phyloP scores from a whole-genome alignment of 2,888 invertebrate species.

The Thyatira batis region DNA sequence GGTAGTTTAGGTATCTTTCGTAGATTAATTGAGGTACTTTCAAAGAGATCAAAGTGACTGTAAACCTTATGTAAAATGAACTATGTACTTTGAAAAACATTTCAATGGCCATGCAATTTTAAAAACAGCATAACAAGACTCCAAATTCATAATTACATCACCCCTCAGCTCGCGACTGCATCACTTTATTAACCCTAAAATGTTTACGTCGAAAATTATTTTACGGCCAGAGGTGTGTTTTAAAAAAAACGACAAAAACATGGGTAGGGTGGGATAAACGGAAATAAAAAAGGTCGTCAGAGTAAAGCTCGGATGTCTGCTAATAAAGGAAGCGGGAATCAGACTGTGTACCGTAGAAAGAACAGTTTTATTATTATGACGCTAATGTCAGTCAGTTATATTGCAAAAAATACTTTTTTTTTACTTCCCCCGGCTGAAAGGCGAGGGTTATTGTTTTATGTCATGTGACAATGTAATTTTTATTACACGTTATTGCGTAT shows the following conservation, averaged over 20 bases:
- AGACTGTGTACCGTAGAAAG: slow-evolving; percentile 51
- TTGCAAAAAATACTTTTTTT: slow-evolving; percentile 39
- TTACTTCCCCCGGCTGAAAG: slow-evolving; percentile 10
- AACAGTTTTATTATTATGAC: slow-evolving; percentile 71
- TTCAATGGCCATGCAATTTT: neutral
- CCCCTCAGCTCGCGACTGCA: slow-evolving; percentile 34
- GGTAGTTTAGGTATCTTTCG: no score
- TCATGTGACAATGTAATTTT: slow-evolving; percentile 21
- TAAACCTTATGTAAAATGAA: no score
- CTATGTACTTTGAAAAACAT: neutral
- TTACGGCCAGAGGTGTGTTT: slow-evolving; percentile 49
- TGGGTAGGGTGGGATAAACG: slow-evolving; percentile 48
- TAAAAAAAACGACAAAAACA: slow-evolving; percentile 42
- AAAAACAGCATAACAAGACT: slow-evolving; percentile 7
- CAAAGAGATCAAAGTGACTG: no score
- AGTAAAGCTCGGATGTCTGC: slow-evolving; percentile 59
- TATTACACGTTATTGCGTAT: slow-evolving; percentile 14
- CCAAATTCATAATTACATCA: slow-evolving; percentile 31
- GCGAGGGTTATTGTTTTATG: slow-evolving; percentile 38
- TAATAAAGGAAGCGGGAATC: slow-evolving; percentile 73
- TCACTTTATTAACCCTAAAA: slow-evolving; percentile 61
- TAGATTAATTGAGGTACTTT: no score
- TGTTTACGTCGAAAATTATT: slow-evolving; percentile 62
- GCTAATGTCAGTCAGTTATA: slow-evolving; percentile 58
- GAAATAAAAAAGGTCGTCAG: slow-evolving; percentile 76